These are phyloP conservation scores for Atrichornis clamosus DNA, from an alignment of 2,113 vertebrate genomes.

Conservation along the genomic window DNA sequence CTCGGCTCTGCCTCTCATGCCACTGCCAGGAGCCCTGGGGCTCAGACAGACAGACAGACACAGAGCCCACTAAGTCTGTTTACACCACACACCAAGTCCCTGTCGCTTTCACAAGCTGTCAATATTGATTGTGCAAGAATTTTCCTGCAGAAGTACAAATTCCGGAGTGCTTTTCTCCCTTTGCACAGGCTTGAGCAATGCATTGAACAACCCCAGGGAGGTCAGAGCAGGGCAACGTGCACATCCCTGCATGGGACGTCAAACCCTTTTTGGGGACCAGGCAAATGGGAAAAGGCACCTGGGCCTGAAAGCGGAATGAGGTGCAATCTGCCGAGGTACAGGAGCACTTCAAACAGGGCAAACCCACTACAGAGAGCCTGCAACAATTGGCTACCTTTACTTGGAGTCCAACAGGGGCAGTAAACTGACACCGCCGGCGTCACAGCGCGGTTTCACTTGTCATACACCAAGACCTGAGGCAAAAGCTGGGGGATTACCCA, in stretches of 20 bases:
- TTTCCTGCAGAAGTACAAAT: neutral
- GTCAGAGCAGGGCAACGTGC: accelerated
- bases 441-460: neutral
- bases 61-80: neutral
- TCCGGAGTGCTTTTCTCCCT: neutral
- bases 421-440: neutral
- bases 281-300: neutral
- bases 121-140: neutral
- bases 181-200: neutral
- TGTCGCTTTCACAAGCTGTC: neutral
- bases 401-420: neutral
- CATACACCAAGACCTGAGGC: neutral
- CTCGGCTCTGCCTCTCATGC: neutral
- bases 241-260: accelerated
- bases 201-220: neutral
- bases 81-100: neutral
- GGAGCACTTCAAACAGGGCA: neutral
- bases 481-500: neutral
- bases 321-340: neutral
- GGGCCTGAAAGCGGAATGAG: neutral
- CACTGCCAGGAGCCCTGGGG: neutral
- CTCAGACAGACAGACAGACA: neutral
- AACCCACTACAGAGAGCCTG: neutral
- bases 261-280: neutral
- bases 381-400: neutral